Percentiles rank a stretch among this genome's conserved stretches.
Conservation (phyloP, 2,888 invertebrate species). For the Branchellion lobata region DNA sequence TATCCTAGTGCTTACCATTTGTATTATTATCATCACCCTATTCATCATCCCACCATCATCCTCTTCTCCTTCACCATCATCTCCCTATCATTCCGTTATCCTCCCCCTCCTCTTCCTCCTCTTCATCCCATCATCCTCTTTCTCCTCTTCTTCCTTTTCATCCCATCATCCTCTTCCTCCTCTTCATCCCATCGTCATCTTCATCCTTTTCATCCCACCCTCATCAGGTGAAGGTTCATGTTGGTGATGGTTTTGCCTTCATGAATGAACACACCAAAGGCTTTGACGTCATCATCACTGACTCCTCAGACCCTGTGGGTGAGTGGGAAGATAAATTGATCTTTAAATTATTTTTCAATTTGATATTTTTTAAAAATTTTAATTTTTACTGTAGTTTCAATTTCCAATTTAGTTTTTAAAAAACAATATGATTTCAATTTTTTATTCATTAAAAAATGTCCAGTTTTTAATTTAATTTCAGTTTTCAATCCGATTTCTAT, state of each 20-base stretch:
- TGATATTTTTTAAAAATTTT: background rate
- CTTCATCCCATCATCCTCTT: too few species aligned
- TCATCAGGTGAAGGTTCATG: conserved; percentile 74
- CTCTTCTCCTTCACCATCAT: too few species aligned
- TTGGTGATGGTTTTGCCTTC: conserved; percentile 92
- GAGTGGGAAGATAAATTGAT: too few species aligned
- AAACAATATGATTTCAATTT: too few species aligned
- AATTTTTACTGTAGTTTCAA: too few species aligned
- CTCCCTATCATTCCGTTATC: background rate
- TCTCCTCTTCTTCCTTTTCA: too few species aligned
- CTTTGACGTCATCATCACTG: conserved; percentile 97
- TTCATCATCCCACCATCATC: too few species aligned
- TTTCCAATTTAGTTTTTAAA: too few species aligned
- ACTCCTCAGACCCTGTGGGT: conserved; percentile 93
- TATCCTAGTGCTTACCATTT: too few species aligned
- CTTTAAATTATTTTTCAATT: background rate
- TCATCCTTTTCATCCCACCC: background rate
- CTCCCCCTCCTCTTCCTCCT: background rate
- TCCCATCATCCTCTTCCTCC: too few species aligned
- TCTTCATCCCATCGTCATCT: too few species aligned
- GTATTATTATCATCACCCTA: too few species aligned
- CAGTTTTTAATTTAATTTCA: background rate
- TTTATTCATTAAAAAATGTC: background rate
- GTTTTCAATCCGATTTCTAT: background rate
- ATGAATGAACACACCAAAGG: conserved; percentile 78